Evolutionary conservation across 2,797 vertebrate species (phyloP).

Genomic region (Enteromius afrohamiltoni): DNA sequence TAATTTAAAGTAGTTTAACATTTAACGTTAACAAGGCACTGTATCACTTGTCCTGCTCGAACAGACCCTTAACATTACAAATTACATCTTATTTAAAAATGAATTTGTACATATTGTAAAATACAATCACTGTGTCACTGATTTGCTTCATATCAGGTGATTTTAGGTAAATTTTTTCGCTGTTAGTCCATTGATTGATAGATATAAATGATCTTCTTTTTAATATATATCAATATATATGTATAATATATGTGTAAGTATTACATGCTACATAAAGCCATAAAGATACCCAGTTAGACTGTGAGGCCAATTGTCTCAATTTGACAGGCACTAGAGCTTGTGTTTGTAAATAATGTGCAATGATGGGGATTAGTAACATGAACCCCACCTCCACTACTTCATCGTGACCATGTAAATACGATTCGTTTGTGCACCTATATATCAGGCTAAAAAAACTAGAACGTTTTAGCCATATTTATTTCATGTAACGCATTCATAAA

Average conservation of each 20-base stretch:
- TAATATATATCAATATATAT: neutral
- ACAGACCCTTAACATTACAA: too few relatives aligned
- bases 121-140: too few relatives aligned
- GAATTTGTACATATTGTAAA: too few relatives aligned
- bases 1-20: too few relatives aligned
- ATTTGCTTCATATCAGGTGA: too few relatives aligned
- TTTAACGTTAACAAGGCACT: too few relatives aligned
- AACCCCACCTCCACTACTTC: neutral
- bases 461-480: neutral
- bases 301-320: slow-evolving; percentile 43
- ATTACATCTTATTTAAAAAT: too few relatives aligned
- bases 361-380: neutral
- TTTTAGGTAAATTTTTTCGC: too few relatives aligned
- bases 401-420: neutral
- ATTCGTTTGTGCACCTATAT: neutral
- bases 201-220: too few relatives aligned
- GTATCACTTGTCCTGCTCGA: too few relatives aligned
- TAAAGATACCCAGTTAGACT: slow-evolving; percentile 72
- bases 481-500: slow-evolving; percentile 9
- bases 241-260: neutral
- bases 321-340: slow-evolving; percentile 16
- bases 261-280: slow-evolving; percentile 71
- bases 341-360: slow-evolving; percentile 12
- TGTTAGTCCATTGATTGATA: too few relatives aligned
- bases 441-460: neutral